A percentile compares a stretch with the other conserved stretches of the same genome.
phyloP scores from a whole-genome alignment of 2,113 vertebrate genomes.

The Noctilio leporinus region DNA sequence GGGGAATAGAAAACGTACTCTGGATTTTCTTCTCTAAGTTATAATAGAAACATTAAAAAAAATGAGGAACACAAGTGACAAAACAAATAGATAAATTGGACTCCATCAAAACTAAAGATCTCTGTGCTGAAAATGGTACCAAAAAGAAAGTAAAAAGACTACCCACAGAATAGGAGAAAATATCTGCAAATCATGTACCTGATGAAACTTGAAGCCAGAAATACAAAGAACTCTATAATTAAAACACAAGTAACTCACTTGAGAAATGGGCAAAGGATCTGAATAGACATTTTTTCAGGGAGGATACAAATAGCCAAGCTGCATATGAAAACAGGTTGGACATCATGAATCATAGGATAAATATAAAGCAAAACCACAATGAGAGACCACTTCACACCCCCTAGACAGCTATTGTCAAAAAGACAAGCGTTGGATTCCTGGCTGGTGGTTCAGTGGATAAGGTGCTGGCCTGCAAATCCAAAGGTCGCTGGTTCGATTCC shows the following conservation, averaged over 20 bases:
- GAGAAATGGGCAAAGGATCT: not conserved
- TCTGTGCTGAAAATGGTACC: not conserved
- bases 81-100: not conserved
- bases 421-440: not conserved
- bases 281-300: not conserved
- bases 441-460: too few relatives aligned
- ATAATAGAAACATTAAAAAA: slow-evolving; percentile 6
- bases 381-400: not conserved
- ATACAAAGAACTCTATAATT: not conserved
- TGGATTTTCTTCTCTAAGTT: not conserved
- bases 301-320: not conserved
- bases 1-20: not conserved
- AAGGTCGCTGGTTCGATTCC: too few relatives aligned
- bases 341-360: not conserved
- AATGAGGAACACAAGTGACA: not conserved
- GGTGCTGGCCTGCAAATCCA: too few relatives aligned
- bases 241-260: not conserved
- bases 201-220: not conserved
- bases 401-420: not conserved
- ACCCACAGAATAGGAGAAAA: not conserved
- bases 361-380: not conserved
- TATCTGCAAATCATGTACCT: not conserved
- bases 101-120: not conserved
- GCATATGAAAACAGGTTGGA: not conserved
- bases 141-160: not conserved